A percentile compares a stretch with the other conserved stretches of the same genome.
Conservation (phyloP, 2,888 invertebrate genomes). For the Drosophila macrospina region DNA sequence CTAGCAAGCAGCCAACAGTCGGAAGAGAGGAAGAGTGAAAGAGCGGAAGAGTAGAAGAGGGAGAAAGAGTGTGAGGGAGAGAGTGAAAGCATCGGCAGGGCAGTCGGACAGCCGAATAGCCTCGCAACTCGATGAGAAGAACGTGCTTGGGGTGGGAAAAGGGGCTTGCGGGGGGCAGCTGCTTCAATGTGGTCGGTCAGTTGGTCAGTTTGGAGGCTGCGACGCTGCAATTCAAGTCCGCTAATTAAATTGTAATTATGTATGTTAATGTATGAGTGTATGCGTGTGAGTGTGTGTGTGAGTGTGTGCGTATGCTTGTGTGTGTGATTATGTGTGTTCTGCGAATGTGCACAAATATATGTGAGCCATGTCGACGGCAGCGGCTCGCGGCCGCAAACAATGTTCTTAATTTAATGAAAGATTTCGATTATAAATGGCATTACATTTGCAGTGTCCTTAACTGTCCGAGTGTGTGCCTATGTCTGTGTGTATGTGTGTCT, state of each 20-base stretch:
- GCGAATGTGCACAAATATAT: conserved; percentile 14
- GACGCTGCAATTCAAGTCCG: conserved; percentile 75
- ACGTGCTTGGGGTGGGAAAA: not conserved
- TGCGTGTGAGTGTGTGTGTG: conserved; percentile 32
- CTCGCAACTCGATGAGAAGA: not conserved
- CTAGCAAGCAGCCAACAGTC: conserved; percentile 48
- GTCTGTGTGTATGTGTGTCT: not conserved
- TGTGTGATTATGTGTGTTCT: conserved; percentile 21
- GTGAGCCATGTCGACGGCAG: conserved; percentile 30
- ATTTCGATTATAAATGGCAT: conserved; percentile 76
- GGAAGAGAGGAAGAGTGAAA: conserved; percentile 7
- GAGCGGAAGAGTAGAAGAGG: not conserved
- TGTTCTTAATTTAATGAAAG: conserved; percentile 79
- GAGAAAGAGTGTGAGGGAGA: not conserved
- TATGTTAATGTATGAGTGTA: conserved; percentile 68
- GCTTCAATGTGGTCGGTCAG: conserved; percentile 46
- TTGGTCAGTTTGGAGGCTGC: conserved; percentile 51
- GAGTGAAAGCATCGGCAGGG: not conserved
- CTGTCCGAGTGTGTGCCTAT: conserved; percentile 9
- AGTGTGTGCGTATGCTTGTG: conserved; percentile 18
- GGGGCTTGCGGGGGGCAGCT: not conserved
- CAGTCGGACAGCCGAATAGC: not conserved
- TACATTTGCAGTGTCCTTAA: conserved; percentile 60
- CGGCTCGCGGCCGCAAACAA: conserved; percentile 59
- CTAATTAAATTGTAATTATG: conserved; percentile 79